Percentiles rank a stretch among this genome's conserved stretches.
Conservation (phyloP, 1,140 invertebrate genomes). For the Aphelinus certus region DNA sequence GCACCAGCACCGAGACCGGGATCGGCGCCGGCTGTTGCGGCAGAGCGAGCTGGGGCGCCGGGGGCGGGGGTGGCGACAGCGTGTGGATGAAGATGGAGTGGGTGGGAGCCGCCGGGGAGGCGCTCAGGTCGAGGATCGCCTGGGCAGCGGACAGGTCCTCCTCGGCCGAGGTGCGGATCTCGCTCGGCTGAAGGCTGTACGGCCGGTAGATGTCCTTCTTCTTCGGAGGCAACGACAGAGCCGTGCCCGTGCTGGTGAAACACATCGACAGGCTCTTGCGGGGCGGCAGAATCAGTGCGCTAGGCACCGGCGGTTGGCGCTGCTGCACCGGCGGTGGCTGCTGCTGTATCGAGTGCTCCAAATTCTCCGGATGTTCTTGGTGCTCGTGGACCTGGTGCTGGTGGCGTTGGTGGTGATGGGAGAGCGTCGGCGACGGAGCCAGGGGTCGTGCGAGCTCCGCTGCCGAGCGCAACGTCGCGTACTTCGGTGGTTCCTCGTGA, state of each 20-base stretch:
- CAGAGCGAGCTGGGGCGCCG: constrained; percentile 51
- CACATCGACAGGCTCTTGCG: constrained; percentile 80
- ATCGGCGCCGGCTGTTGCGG: constrained; percentile 47
- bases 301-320: constrained; percentile 55
- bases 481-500: constrained; percentile 69
- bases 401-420: constrained; percentile 9
- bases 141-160: constrained; percentile 86
- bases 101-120: constrained; percentile 76
- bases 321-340: constrained; percentile 37
- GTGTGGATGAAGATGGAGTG: constrained; percentile 64
- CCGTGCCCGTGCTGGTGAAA: constrained; percentile 83
- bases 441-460: constrained; percentile 63
- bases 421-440: constrained; percentile 43
- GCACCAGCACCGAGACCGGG: constrained; percentile 56
- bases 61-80: constrained; percentile 66
- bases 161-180: constrained; percentile 74
- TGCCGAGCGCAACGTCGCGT: constrained; percentile 74
- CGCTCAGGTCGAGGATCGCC: constrained; percentile 86
- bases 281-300: constrained; percentile 58
- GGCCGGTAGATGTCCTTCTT: constrained; percentile 89
- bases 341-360: constrained; percentile 2
- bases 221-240: constrained; percentile 83
- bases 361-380: constrained; percentile 36
- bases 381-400: constrained; percentile 41
- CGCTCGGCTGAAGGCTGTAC: constrained; percentile 78